Evolutionary conservation across 92 coral and sea anemone species (phyloP).

Genomic region (Diadumene lineata): DNA sequence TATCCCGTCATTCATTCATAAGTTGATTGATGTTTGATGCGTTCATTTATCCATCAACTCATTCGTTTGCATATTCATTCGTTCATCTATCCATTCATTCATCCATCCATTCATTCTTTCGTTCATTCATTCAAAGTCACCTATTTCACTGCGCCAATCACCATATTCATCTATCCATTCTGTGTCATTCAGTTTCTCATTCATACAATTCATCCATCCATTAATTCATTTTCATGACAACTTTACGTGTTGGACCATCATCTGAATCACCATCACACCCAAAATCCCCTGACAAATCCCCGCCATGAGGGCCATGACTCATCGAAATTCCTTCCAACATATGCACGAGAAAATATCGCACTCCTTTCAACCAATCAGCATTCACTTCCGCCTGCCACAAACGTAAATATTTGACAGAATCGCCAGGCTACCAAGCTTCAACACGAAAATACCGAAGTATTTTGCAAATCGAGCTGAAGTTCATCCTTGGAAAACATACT

Average conservation of each 20-base stretch:
- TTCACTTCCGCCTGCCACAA: conserved; percentile 1
- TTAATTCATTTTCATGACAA: not conserved
- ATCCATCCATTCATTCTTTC: not conserved
- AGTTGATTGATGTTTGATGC: not conserved
- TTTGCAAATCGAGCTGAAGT: not conserved
- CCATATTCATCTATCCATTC: not conserved
- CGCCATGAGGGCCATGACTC: too few species aligned
- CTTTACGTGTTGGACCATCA: not conserved
- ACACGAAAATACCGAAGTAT: not conserved
- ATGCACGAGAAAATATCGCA: not conserved
- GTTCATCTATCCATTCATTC: not conserved
- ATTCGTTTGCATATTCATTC: not conserved
- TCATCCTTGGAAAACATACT: not conserved
- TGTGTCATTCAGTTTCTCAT: too few species aligned
- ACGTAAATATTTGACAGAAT: conserved; percentile 1
- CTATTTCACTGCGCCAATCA: too few species aligned
- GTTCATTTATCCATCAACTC: not conserved
- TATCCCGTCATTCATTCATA: not conserved
- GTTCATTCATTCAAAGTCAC: not conserved
- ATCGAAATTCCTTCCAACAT: not conserved
- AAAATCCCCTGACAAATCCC: too few species aligned
- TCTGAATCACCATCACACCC: not conserved
- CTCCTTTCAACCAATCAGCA: not conserved
- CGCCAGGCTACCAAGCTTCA: conserved; percentile 5
- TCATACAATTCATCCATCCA: not conserved